Evolutionary conservation across 92 coral and sea anemone genomes (phyloP).

Genomic region (Siderastrea radians): DNA sequence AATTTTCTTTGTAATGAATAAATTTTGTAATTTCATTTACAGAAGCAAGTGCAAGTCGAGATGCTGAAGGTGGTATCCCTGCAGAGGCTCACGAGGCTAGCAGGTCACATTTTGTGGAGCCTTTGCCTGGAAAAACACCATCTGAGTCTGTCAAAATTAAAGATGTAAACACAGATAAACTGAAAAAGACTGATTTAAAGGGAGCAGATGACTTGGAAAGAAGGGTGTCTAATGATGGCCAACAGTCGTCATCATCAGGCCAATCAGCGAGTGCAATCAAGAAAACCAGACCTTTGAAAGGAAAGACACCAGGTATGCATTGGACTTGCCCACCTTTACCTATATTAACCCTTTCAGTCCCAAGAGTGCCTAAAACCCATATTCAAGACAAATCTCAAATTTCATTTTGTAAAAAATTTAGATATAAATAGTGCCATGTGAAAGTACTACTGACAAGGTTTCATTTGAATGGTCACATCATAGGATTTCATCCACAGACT

Average conservation of each 20-base stretch:
- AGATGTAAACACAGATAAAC: constrained; percentile 4
- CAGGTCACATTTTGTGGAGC: constrained; percentile 23
- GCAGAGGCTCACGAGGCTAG: neutral
- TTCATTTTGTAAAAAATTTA: too few species aligned
- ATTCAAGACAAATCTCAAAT: too few species aligned
- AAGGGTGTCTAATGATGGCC: neutral
- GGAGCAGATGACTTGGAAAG: too few species aligned
- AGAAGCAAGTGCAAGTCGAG: constrained; percentile 13
- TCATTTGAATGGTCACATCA: too few species aligned
- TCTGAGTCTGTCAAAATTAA: neutral
- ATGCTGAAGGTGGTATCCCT: neutral
- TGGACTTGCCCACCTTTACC: neutral
- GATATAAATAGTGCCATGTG: too few species aligned
- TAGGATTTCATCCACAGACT: too few species aligned
- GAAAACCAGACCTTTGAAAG: neutral
- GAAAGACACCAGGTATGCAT: constrained; percentile 31
- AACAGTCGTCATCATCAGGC: neutral
- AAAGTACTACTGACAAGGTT: too few species aligned
- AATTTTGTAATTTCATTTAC: neutral
- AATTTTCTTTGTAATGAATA: too few species aligned
- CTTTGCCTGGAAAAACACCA: neutral
- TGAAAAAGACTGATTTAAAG: neutral
- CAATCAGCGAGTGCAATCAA: neutral
- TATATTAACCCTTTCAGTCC: neutral
- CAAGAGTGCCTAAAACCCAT: neutral